A percentile compares a stretch with the other conserved stretches of the same genome.
Conservation (phyloP, 2,797 vertebrate genomes). For the Ispidina picta region DNA sequence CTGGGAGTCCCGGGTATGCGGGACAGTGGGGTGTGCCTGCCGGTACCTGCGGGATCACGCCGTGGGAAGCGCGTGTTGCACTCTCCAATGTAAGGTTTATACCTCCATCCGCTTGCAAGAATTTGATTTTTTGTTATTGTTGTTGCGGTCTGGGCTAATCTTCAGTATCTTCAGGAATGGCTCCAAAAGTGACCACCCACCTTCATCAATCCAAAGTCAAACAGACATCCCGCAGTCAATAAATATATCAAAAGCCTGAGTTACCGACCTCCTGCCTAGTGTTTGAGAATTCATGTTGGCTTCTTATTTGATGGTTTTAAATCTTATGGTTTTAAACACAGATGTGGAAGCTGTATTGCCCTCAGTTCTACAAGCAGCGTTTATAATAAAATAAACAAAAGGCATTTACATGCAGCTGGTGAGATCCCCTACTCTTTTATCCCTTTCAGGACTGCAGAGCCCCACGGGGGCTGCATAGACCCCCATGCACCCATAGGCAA, state of each 20-base stretch:
- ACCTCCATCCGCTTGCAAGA: background rate
- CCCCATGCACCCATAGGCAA: accelerated
- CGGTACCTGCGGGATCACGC: accelerated
- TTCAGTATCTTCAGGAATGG: accelerated
- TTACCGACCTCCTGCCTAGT: background rate
- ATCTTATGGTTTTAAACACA: background rate
- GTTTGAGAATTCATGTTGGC: background rate
- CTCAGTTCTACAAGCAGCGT: background rate
- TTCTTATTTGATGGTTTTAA: background rate
- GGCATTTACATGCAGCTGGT: background rate
- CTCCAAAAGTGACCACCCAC: background rate
- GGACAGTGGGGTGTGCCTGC: accelerated
- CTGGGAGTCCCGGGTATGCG: accelerated
- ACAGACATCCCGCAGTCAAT: background rate
- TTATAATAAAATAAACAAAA: background rate
- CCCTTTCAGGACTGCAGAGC: background rate
- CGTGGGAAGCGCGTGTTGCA: accelerated
- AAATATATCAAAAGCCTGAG: background rate
- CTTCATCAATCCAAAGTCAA: background rate
- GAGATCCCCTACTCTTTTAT: background rate
- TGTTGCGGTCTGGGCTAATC: background rate
- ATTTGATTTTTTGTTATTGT: background rate
- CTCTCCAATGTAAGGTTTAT: accelerated
- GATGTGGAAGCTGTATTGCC: background rate
- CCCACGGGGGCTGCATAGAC: background rate